Conservation (phyloP, 2,888 invertebrate genomes). For the Plagiodera versicolora region DNA sequence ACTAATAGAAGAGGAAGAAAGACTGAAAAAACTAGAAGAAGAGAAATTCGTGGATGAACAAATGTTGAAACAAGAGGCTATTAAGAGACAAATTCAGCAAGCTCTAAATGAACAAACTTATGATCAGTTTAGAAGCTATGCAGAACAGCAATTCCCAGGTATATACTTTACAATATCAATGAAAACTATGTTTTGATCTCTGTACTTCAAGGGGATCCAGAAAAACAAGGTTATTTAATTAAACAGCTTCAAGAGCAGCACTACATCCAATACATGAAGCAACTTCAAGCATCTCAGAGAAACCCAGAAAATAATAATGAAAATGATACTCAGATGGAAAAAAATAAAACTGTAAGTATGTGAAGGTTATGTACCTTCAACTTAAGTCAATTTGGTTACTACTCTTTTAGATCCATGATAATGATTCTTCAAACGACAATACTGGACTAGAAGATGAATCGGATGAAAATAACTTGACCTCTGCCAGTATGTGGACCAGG, state of each 20-base stretch:
- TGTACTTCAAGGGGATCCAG: conserved; percentile 62
- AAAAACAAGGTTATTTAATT: conserved; percentile 91
- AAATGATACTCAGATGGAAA: conserved; percentile 22
- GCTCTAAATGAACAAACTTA: conserved; percentile 95
- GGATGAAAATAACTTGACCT: conserved; percentile 55
- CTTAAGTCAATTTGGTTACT: too few relatives aligned
- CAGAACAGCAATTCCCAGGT: conserved; percentile 88
- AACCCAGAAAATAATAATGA: conserved; percentile 43
- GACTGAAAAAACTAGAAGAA: conserved; percentile 64
- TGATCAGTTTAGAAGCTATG: conserved; percentile 84
- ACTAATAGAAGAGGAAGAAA: conserved; percentile 62
- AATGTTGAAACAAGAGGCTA: conserved; percentile 65
- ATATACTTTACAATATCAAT: conserved; percentile 15
- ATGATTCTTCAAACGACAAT: conserved; percentile 22
- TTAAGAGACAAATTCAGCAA: conserved; percentile 85
- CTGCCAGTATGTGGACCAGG: conserved; percentile 96
- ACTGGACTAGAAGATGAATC: conserved; percentile 28
- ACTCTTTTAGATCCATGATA: conserved; percentile 3
- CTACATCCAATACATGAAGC: conserved; percentile 98
- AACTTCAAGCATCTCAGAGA: conserved; percentile 65
- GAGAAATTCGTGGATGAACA: conserved; percentile 66
- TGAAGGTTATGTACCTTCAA: too few relatives aligned
- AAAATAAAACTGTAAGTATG: conserved; percentile 25
- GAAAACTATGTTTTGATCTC: neutral
- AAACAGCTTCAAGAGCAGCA: conserved; percentile 97